A percentile compares a stretch with the other conserved stretches of the same genome.
These are phyloP conservation scores for Paraescarpia echinospica DNA, from an alignment of 1,140 invertebrate genomes.

Conservation along the genomic window DNA sequence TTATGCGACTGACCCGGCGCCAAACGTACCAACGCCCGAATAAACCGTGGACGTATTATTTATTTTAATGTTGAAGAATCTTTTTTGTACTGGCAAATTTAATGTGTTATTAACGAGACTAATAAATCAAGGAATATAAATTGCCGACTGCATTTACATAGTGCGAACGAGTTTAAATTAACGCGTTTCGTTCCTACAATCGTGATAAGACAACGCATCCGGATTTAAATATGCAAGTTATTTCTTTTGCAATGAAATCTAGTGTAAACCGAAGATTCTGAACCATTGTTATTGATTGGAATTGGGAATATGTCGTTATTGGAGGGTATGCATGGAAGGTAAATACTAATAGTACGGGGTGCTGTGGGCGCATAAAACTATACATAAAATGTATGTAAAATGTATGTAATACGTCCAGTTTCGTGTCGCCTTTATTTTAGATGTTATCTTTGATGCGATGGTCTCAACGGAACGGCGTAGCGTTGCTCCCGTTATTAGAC, in stretches of 20 bases:
- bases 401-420: not conserved
- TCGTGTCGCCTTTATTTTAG: not conserved
- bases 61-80: not conserved
- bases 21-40: not conserved
- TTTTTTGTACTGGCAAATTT: not conserved
- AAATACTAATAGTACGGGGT: no score
- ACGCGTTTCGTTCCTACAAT: not conserved
- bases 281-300: not conserved
- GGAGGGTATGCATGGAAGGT: not conserved
- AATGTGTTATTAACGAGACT: not conserved
- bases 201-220: not conserved
- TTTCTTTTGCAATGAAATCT: not conserved
- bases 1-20: not conserved
- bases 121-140: not conserved
- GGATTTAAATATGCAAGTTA: not conserved
- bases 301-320: not conserved
- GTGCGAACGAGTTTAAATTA: not conserved
- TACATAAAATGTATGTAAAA: not conserved
- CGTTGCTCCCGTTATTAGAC: not conserved
- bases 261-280: not conserved
- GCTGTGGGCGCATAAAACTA: not conserved
- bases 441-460: not conserved
- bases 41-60: not conserved
- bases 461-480: not conserved
- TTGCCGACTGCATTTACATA: not conserved